phyloP scores from a whole-genome alignment of 1,140 invertebrate genomes.

The Gryon sp. region DNA sequence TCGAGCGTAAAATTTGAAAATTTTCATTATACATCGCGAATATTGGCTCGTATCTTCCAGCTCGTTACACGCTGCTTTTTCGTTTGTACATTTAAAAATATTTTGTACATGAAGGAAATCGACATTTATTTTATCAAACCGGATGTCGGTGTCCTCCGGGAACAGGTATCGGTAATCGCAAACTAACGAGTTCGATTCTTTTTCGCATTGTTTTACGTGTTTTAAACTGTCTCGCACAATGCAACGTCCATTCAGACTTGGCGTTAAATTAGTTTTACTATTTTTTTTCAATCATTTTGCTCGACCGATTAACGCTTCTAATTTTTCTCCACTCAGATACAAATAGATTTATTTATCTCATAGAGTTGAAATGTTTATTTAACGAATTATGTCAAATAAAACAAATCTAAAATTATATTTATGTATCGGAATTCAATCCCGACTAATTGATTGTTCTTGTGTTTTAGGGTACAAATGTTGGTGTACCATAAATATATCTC shows the following conservation, averaged over 20 bases:
- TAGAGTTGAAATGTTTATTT: not conserved
- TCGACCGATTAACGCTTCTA: not conserved
- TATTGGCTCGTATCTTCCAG: conserved; percentile 53
- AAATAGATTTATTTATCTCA: not conserved
- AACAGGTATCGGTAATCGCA: conserved; percentile 37
- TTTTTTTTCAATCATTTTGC: conserved; percentile 31
- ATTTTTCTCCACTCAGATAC: not conserved
- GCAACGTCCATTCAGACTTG: conserved; percentile 45
- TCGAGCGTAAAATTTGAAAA: conserved; percentile 69
- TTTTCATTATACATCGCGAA: conserved; percentile 63
- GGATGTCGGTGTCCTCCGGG: conserved; percentile 53
- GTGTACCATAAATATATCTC: conserved; percentile 1
- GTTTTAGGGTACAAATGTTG: too few relatives aligned
- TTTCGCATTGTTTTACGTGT: conserved; percentile 45
- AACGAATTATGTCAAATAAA: too few relatives aligned
- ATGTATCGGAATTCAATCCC: too few relatives aligned
- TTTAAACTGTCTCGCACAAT: conserved; percentile 38
- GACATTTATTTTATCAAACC: conserved; percentile 51
- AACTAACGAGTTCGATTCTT: conserved; percentile 50
- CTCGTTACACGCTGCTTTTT: conserved; percentile 61
- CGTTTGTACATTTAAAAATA: conserved; percentile 31
- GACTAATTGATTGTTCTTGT: not conserved
- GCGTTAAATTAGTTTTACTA: conserved; percentile 71
- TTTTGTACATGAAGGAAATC: conserved; percentile 40
- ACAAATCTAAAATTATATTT: too few relatives aligned